A percentile compares a stretch with the other conserved stretches of the same genome.
These are phyloP conservation scores for Anolis sagrei DNA, from an alignment of 2,113 vertebrate genomes.

Conservation along the genomic window DNA sequence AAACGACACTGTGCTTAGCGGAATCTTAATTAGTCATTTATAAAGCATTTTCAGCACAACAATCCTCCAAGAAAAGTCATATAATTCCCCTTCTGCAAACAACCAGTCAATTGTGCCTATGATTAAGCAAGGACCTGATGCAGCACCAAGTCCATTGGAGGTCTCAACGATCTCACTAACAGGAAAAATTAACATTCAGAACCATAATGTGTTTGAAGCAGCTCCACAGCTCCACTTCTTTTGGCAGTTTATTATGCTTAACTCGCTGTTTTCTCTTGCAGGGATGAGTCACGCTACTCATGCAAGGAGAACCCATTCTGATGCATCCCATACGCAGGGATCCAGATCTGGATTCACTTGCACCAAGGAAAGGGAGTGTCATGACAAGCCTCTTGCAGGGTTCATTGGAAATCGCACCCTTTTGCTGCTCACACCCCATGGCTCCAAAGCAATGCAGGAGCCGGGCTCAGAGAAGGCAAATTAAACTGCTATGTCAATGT, in stretches of 20 bases:
- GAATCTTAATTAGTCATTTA: not conserved
- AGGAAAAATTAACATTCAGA: not conserved
- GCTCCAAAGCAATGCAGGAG: not conserved
- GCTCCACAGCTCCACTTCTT: not conserved
- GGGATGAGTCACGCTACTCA: too few species aligned
- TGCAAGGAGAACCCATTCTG: not conserved
- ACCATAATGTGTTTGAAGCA: not conserved
- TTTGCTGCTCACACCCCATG: accelerated
- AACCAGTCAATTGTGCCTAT: not conserved
- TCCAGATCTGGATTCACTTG: too few species aligned
- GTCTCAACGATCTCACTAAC: not conserved
- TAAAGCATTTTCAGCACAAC: not conserved
- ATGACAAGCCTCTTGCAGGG: not conserved
- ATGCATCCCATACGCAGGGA: not conserved
- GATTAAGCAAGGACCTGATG: not conserved
- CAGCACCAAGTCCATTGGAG: not conserved
- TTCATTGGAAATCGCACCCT: not conserved
- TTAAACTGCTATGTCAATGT: not conserved
- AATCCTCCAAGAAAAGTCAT: not conserved
- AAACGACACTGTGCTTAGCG: accelerated
- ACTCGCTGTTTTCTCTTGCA: not conserved
- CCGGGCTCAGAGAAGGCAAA: not conserved
- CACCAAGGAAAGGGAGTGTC: not conserved
- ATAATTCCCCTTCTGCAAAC: not conserved
- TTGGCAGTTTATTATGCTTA: not conserved